Evolutionary conservation across 2,113 vertebrate genomes (phyloP).

Genomic region (Cygnus buccinator): DNA sequence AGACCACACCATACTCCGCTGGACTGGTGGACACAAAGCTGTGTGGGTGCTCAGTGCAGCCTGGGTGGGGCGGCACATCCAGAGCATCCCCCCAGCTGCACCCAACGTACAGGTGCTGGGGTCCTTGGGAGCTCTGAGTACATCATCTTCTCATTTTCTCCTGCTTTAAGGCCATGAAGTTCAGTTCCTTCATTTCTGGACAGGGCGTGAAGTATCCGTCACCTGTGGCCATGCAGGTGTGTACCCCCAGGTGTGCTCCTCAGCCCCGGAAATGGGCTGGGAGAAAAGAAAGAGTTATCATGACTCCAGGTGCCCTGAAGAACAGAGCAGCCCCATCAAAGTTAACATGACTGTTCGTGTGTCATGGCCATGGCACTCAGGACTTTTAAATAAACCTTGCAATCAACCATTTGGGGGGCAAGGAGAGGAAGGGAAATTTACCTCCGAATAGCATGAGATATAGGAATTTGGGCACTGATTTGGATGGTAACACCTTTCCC

Average conservation of each 20-base stretch:
- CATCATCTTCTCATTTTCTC: background rate
- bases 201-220: background rate
- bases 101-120: background rate
- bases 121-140: background rate
- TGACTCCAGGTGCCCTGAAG: accelerated
- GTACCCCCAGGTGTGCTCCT: background rate
- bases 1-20: background rate
- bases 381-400: background rate
- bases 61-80: background rate
- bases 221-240: background rate
- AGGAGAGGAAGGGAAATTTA: background rate
- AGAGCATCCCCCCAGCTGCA: background rate
- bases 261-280: accelerated
- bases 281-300: background rate
- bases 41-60: background rate
- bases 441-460: accelerated
- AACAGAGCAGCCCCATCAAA: background rate
- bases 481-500: background rate
- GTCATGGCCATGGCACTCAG: background rate
- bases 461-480: background rate
- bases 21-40: background rate
- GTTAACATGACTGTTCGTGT: accelerated
- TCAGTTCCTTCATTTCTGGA: background rate
- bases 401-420: background rate
- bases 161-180: background rate